Evolutionary conservation across 2,888 invertebrate genomes (phyloP), one percentile per base, ranked within the genome.

Genomic region (Thymelicus sylvestris): DNA sequence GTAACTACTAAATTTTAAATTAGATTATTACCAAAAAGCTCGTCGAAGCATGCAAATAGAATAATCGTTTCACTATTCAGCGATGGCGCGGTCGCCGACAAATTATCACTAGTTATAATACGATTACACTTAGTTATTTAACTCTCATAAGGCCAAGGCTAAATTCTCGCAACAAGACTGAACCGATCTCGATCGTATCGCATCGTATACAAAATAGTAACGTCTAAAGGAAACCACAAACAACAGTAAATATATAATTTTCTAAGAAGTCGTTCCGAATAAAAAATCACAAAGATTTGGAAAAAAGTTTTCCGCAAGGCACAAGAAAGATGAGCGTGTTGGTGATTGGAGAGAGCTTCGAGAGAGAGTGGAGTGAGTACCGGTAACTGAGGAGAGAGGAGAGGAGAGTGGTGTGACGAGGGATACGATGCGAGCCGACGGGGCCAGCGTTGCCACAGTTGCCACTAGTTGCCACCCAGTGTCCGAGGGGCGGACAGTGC

Each of bases 81-180:
- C 93, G 86, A 83, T 81, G 89, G 90, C 91, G 84, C 87, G 81
- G 84, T 82, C 90, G 86, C 91, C 90, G 82, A 82, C 81, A 85
- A 81, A 82, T 85, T 87, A 81, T 75, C 79, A 84, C 85, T 86
- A 89, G 83, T 88, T 88, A 87, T 84, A 81, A 80, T 83, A 88
- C 90, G 90, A 92, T 92, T 93, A 93, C 86, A 92, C 89, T 91
- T 88, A 90, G 85, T 90, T 89, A 89, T 90, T 90, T 89, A 88
- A 92, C 90, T 93, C 87, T 94, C 92, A 94, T 93, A 93, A 93
- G 93, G 93, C 93, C 93, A 93, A 93, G 93, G 92, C 93, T 93
- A 93, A 93, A 93, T 93, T 93, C 93, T 92, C 93, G 92, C 93
- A 92, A 92, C 91, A 91, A 88, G 87, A 91, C 91, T 90, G 90